Evolutionary conservation across 1,140 invertebrate species (phyloP).

Genomic region (Sesamia nonagrioides): DNA sequence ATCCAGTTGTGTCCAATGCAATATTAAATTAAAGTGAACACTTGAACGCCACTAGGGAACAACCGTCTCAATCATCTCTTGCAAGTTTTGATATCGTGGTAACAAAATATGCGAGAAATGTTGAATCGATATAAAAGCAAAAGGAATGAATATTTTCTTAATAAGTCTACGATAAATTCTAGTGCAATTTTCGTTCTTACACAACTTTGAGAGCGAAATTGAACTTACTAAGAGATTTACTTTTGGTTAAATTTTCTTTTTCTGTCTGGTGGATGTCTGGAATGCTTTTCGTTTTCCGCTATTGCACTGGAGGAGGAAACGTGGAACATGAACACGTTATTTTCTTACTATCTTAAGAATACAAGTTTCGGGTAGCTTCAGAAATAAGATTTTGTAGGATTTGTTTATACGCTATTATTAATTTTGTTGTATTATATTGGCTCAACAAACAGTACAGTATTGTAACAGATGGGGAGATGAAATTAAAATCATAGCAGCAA

Average conservation of each 20-base stretch:
- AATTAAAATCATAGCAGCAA: too few species aligned
- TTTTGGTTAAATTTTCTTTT: constrained; percentile 38
- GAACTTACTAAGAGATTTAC: constrained; percentile 41
- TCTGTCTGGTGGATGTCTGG: constrained; percentile 29
- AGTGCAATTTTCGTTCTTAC: constrained; percentile 35
- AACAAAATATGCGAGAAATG: constrained; percentile 14
- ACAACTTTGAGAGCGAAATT: constrained; percentile 34
- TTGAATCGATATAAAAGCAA: constrained; percentile 11
- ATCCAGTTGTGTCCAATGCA: constrained; percentile 7
- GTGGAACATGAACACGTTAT: constrained; percentile 18
- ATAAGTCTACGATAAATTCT: constrained; percentile 2
- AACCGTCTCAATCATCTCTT: background rate
- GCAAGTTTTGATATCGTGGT: background rate
- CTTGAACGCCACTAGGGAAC: background rate
- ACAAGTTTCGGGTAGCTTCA: background rate
- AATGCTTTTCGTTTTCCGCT: constrained; percentile 31
- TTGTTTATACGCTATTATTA: background rate
- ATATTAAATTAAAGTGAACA: constrained; percentile 16
- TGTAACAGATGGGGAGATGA: too few species aligned
- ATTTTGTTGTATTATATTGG: background rate
- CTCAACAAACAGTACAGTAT: too few species aligned
- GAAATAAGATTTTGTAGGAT: background rate
- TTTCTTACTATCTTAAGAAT: background rate
- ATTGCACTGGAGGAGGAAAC: constrained; percentile 15
- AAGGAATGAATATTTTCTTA: constrained; percentile 11